Evolutionary conservation across 2,797 vertebrate species (phyloP).

Genomic region (Sternotherus odoratus): DNA sequence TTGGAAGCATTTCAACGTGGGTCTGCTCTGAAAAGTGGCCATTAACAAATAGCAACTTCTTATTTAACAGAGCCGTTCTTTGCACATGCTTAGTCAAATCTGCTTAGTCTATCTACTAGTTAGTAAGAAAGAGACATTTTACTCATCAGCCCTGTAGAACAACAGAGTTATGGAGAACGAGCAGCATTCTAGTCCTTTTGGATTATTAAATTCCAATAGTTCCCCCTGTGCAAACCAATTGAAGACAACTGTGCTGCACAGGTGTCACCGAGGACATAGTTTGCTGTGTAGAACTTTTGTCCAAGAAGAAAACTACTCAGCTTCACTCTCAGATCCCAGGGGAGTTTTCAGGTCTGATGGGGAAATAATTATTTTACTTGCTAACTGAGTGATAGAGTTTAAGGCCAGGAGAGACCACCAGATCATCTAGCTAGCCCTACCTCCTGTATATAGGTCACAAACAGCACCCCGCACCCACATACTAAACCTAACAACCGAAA

Average conservation of each 20-base stretch:
- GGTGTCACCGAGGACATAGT: neutral
- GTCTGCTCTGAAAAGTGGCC: conserved; percentile 50
- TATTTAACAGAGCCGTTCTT: conserved; percentile 50
- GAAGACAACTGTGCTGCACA: neutral
- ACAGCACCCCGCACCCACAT: neutral
- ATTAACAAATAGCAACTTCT: conserved; percentile 61
- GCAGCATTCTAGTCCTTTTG: conserved; percentile 21
- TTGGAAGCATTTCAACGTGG: neutral
- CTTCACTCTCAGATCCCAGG: accelerated
- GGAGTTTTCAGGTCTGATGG: neutral
- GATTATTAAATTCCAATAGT: neutral
- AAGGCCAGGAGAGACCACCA: neutral
- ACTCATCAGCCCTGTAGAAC: conserved; percentile 51
- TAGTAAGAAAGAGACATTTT: conserved; percentile 53
- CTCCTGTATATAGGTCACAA: neutral
- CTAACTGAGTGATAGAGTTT: neutral
- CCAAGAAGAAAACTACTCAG: accelerated
- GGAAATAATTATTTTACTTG: neutral
- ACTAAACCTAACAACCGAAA: neutral
- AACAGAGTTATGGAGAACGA: conserved; percentile 26
- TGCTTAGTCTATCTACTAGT: conserved; percentile 36
- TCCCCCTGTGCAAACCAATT: neutral
- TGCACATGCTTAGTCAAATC: conserved; percentile 59
- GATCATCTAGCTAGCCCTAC: neutral
- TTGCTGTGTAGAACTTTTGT: neutral